These are phyloP conservation scores for Poeciliopsis occidentalis DNA, from an alignment of 2,113 vertebrate species.

Conservation along the genomic window DNA sequence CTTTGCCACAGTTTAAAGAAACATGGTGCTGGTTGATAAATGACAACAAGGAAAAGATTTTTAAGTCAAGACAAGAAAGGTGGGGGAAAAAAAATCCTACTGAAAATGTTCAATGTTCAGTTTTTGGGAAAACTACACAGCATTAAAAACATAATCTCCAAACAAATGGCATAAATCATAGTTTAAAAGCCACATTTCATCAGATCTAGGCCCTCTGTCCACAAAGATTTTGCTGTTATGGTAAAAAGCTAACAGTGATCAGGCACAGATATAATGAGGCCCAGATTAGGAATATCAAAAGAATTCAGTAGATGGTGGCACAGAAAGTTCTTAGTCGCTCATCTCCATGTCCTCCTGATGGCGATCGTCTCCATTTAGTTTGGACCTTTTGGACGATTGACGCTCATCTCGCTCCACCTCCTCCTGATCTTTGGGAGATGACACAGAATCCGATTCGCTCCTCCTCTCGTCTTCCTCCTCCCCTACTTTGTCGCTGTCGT, in stretches of 20 bases:
- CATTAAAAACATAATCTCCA: slow-evolving; percentile 63
- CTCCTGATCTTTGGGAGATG: slow-evolving; percentile 84
- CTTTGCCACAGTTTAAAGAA: neutral
- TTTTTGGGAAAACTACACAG: slow-evolving; percentile 36
- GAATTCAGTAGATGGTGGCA: slow-evolving; percentile 32
- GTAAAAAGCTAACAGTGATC: slow-evolving; percentile 66
- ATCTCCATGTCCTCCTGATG: slow-evolving; percentile 99
- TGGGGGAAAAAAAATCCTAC: slow-evolving; percentile 65
- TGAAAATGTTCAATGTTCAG: slow-evolving; percentile 66
- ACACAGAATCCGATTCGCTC: slow-evolving; percentile 77
- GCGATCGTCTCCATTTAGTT: slow-evolving; percentile 94
- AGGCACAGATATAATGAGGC: slow-evolving; percentile 56
- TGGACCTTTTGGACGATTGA: slow-evolving; percentile 85
- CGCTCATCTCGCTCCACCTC: slow-evolving; percentile 75
- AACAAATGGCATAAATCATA: slow-evolving; percentile 62
- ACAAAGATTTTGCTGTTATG: slow-evolving; percentile 74
- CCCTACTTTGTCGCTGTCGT: slow-evolving; percentile 93
- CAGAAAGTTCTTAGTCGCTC: slow-evolving; percentile 86
- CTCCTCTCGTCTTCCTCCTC: slow-evolving; percentile 90
- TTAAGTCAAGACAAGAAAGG: slow-evolving; percentile 59
- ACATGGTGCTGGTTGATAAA: slow-evolving; percentile 1
- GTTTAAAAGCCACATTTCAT: slow-evolving; percentile 60
- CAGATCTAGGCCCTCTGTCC: slow-evolving; percentile 69
- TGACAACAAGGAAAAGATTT: slow-evolving; percentile 33
- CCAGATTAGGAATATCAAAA: slow-evolving; percentile 79